Evolutionary conservation across 1,140 invertebrate species (phyloP).

Genomic region (Listronotus oregonensis): DNA sequence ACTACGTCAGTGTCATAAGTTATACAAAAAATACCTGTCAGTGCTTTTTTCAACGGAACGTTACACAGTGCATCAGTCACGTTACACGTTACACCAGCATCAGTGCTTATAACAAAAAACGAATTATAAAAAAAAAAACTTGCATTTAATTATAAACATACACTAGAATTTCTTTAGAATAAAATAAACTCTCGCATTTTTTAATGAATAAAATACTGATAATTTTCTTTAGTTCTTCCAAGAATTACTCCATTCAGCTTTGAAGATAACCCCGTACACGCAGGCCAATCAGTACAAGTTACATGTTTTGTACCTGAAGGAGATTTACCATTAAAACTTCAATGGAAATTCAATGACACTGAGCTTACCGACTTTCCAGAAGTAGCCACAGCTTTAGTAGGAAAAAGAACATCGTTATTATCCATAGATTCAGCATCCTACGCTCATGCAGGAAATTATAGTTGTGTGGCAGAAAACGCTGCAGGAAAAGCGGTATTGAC

Average conservation of each 20-base stretch:
- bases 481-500: conserved; percentile 62
- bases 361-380: conserved; percentile 56
- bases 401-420: conserved; percentile 56
- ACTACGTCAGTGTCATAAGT: too few species aligned
- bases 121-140: too few species aligned
- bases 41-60: too few species aligned
- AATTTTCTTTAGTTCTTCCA: conserved; percentile 61
- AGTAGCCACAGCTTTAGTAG: conserved; percentile 58
- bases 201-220: background rate
- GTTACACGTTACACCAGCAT: too few species aligned
- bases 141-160: background rate
- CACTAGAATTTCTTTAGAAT: background rate
- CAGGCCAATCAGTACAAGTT: conserved; percentile 73
- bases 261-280: conserved; percentile 68
- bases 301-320: conserved; percentile 75
- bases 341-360: conserved; percentile 69
- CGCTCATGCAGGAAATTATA: conserved; percentile 68
- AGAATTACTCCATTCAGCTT: conserved; percentile 72
- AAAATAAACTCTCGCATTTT: background rate
- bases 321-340: conserved; percentile 68
- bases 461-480: conserved; percentile 69
- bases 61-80: too few species aligned
- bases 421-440: conserved; percentile 75
- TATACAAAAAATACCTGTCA: too few species aligned
- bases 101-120: too few species aligned